These are phyloP conservation scores for Scaptomyza parva DNA, from an alignment of 2,888 invertebrate genomes.

Conservation along the genomic window DNA sequence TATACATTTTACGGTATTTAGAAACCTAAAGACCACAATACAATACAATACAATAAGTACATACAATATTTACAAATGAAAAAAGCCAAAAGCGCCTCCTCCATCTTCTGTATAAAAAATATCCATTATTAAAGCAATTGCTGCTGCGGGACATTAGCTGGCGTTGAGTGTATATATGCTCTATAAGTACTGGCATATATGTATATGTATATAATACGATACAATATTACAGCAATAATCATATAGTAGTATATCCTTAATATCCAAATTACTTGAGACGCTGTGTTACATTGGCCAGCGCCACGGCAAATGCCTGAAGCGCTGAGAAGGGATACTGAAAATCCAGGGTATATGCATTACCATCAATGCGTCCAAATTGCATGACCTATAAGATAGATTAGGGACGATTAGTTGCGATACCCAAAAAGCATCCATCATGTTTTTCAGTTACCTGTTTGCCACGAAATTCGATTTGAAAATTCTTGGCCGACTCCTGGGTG, in stretches of 20 bases:
- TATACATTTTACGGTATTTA: conserved; percentile 57
- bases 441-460: conserved; percentile 92
- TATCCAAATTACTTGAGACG: conserved; percentile 83
- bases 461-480: conserved; percentile 99
- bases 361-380: conserved; percentile 99
- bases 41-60: conserved; percentile 55
- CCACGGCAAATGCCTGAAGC: conserved; percentile 99
- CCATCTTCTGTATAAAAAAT: conserved; percentile 68
- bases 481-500: conserved; percentile 99
- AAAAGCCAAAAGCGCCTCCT: conserved; percentile 54
- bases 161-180: conserved; percentile 26
- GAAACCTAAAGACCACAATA: conserved; percentile 79
- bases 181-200: conserved; percentile 30
- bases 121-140: conserved; percentile 52
- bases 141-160: conserved; percentile 52
- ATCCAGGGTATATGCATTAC: conserved; percentile 99
- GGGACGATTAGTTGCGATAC: not conserved
- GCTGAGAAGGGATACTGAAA: conserved; percentile 99
- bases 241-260: conserved; percentile 1
- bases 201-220: conserved; percentile 33
- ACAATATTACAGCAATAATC: conserved; percentile 33
- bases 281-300: conserved; percentile 87
- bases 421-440: not conserved
- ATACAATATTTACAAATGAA: conserved; percentile 71
- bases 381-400: conserved; percentile 91